Conservation (phyloP, 2,113 vertebrate species). For the Lucifuga dentata region DNA sequence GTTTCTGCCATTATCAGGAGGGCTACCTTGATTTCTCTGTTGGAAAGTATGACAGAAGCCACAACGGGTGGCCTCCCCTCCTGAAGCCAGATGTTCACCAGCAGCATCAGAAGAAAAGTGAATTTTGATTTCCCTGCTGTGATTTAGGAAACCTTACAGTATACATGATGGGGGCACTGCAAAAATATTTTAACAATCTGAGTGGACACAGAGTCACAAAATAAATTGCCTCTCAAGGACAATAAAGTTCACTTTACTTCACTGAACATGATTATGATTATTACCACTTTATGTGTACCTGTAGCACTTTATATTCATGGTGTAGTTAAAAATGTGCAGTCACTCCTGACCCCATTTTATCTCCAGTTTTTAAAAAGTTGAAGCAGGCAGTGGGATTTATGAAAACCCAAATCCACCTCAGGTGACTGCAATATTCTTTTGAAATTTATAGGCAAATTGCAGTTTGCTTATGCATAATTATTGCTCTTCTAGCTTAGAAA, state of each 20-base stretch:
- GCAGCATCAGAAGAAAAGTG: neutral
- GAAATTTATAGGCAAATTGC: neutral
- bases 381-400: neutral
- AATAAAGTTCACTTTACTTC: no score
- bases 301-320: neutral
- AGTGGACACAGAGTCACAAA: no score
- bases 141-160: no score
- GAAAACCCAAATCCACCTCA: neutral
- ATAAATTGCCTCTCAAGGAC: no score
- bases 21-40: neutral
- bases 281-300: neutral
- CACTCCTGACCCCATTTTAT: constrained; percentile 3
- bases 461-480: no score
- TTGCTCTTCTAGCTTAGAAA: no score
- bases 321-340: no score
- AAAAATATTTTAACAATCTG: neutral
- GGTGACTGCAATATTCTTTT: neutral
- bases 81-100: constrained; percentile 13
- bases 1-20: neutral
- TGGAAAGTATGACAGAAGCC: neutral
- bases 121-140: neutral
- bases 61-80: neutral
- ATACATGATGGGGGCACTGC: no score
- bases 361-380: neutral
- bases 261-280: no score